Conservation (phyloP, 2,113 vertebrate genomes). For the Anseranas semipalmata region DNA sequence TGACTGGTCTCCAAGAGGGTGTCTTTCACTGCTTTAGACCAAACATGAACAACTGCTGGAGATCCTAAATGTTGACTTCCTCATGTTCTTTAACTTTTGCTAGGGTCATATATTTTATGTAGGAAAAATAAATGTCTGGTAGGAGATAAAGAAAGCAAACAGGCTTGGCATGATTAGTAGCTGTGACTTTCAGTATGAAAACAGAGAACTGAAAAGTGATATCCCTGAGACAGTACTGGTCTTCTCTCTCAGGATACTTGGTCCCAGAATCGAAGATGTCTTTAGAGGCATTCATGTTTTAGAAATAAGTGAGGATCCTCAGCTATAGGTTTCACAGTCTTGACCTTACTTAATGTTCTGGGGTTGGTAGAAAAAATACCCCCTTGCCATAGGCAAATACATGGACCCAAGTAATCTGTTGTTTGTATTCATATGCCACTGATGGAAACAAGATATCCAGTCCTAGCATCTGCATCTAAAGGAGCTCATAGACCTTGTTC, state of each 20-base stretch:
- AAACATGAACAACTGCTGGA: not conserved
- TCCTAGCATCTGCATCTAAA: not conserved
- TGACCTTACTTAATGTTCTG: not conserved
- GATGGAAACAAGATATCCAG: not conserved
- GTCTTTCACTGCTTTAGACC: not conserved
- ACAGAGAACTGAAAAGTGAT: not conserved
- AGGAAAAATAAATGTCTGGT: not conserved
- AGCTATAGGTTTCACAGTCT: not conserved
- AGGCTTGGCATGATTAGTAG: not conserved
- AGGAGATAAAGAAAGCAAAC: not conserved
- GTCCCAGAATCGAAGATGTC: not conserved
- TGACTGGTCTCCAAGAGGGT: rapidly evolving
- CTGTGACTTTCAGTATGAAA: not conserved
- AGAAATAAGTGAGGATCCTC: not conserved
- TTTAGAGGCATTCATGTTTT: not conserved
- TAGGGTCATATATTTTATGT: not conserved
- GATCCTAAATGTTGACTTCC: not conserved
- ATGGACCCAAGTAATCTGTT: not conserved
- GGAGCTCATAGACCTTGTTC: not conserved
- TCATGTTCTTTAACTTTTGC: not conserved
- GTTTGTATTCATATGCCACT: not conserved
- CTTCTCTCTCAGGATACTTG: not conserved
- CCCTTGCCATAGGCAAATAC: not conserved
- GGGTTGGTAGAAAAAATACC: not conserved
- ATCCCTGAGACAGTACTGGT: not conserved